Percentiles rank a stretch among this genome's conserved stretches.
Evolutionary conservation across 2,113 vertebrate species (phyloP).

Genomic region (Aphyosemion australe): DNA sequence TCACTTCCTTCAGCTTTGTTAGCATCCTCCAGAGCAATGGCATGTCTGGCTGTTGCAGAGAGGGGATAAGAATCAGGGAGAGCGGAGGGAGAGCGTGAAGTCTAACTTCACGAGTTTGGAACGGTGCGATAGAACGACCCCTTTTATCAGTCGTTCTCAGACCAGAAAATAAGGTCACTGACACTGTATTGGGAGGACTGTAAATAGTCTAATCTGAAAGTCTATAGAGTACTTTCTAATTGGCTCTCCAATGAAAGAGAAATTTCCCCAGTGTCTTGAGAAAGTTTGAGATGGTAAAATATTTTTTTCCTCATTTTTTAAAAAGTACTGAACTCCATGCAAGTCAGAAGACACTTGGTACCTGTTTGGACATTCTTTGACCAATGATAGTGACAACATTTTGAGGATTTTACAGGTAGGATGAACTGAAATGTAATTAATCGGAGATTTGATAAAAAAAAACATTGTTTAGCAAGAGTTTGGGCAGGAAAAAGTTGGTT

Average conservation of each 20-base stretch:
- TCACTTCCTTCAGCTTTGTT: constrained; percentile 62
- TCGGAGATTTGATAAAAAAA: too few species aligned
- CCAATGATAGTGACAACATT: too few species aligned
- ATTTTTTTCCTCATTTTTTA: neutral
- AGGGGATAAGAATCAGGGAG: constrained; percentile 59
- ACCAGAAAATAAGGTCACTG: constrained; percentile 55
- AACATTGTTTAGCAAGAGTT: too few species aligned
- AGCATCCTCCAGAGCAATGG: constrained; percentile 34
- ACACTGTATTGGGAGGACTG: constrained; percentile 24
- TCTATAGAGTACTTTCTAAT: constrained; percentile 28
- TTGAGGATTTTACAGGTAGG: too few species aligned
- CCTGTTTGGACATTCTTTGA: too few species aligned
- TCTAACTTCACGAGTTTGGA: constrained; percentile 35
- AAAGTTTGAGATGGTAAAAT: constrained; percentile 22
- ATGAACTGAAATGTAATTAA: too few species aligned
- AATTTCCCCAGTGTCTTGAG: constrained; percentile 18
- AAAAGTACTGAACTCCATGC: too few species aligned
- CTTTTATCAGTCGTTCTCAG: constrained; percentile 53
- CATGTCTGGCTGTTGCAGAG: constrained; percentile 41
- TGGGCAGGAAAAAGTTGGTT: too few species aligned
- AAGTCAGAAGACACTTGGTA: too few species aligned
- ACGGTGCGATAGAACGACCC: constrained; percentile 25
- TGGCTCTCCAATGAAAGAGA: constrained; percentile 16
- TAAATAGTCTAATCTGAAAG: constrained; percentile 32
- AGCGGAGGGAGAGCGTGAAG: constrained; percentile 24